Base-by-base conservation (phyloP, 1,140 invertebrate species). In the Cardiocondyla obscurior region DNA sequence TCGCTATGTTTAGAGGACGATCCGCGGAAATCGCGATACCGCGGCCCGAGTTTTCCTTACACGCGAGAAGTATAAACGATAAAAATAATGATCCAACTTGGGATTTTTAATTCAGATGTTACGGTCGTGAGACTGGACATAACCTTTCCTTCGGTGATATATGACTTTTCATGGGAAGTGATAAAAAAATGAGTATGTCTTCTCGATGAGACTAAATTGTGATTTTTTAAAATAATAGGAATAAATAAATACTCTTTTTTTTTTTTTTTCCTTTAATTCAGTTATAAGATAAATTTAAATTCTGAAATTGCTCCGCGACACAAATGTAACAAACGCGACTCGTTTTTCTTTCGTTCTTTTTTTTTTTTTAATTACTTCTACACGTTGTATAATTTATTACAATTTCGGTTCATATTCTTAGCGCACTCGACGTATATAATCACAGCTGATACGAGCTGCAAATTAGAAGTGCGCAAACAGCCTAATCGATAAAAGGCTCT, bases 41-140 rank as follows among this genome's bases (percentile, higher is more conserved):
- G 49, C 30, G 42, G n/a, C 1, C n/a, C 33, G 44, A n/a, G 51
- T 73, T 39, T 76, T 70, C 33, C 84, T 42, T 36, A 44, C 30
- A 28, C 19, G 55, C 28, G 39, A 44, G 22, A 51, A 67, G 49
- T 64, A n/a, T 57, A 30, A 44, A 7, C 28, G 51, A 57, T 44
- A 65, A 83, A 51, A 79, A 79, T 69, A 49, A 57, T 69, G 57
- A 57, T 70, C 85, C 58, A 58, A 30, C 67, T 72, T 70, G 55
- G 28, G 58, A 79, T 86, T 86, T 87, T 83, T 86, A 67, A 87
- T 86, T 83, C 79, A 67, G 28, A 64, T 67, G 39, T 39, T n/a
- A 5, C 16, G 25, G 53, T 70, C 57, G 44, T 39, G 57, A 51
- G 28, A 77, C 42, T 77, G 19, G 60, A 42, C 49, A 53, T 39